Evolutionary conservation across 2,797 vertebrate species (phyloP).

Genomic region (Phataginus tetradactyla): DNA sequence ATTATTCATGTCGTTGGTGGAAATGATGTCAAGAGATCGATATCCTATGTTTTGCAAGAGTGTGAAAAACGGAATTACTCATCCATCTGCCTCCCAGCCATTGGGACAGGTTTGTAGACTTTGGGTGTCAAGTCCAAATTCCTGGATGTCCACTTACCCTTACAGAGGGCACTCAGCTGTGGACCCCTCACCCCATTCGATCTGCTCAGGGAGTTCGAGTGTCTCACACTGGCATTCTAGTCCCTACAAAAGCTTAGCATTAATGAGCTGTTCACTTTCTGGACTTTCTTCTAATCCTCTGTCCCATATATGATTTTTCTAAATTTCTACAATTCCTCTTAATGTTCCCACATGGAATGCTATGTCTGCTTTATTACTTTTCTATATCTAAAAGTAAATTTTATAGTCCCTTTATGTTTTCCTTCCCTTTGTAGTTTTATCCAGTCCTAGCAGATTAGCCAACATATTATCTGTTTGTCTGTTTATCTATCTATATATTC

Average conservation of each 20-base stretch:
- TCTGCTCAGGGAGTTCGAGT: neutral
- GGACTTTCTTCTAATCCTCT: neutral
- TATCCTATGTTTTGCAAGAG: constrained; percentile 86
- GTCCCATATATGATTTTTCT: neutral
- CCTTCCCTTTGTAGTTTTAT: neutral
- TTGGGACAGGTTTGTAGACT: constrained; percentile 92
- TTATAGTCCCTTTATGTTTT: neutral
- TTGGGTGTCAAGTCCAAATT: neutral
- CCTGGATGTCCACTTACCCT: neutral
- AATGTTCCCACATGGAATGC: neutral
- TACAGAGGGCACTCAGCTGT: neutral
- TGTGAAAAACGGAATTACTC: constrained; percentile 86
- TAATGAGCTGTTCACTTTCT: neutral
- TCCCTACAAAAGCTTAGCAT: neutral
- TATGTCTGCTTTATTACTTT: neutral
- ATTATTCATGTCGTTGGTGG: constrained; percentile 91
- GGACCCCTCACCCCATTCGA: neutral
- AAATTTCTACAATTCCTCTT: neutral
- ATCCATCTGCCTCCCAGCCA: constrained; percentile 92
- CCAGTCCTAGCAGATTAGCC: neutral
- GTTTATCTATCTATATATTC: neutral
- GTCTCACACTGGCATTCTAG: neutral
- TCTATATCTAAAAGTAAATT: neutral
- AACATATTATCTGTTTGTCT: neutral
- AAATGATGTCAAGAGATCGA: constrained; percentile 81